Evolutionary conservation across 2,113 vertebrate genomes (phyloP), one percentile per base, ranked within the genome.

Genomic region (Diglossa brunneiventris): DNA sequence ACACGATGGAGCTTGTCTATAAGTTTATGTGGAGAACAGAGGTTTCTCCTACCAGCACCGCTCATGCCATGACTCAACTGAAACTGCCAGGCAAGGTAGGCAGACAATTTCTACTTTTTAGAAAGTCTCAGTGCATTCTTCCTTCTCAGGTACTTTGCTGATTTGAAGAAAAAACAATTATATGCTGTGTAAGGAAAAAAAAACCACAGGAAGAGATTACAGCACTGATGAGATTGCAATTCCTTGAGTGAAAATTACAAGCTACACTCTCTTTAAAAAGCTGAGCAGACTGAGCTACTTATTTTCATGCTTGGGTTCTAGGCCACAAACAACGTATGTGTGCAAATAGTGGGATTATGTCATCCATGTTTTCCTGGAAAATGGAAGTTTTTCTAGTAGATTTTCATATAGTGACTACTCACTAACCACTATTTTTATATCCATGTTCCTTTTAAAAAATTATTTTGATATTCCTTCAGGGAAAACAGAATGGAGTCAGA

Each of bases 111-210:
- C 30, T 39, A 9, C 11, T 58, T 33, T 68, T 58, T 42, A 42
- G 26, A 63, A 81, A 78, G 47, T 30, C 52, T 53, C 16, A 37
- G 6, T 19, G 50, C 5, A 13, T 67, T 70, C 52, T 72, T 27
- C 52, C 22, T 81, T 67, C 61, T 50, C 56, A 89, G 81, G 64
- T 23, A 63, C 46, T 53, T 58, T 3, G 5, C 10, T 16, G 31
- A 33, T 80, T 76, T 42, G 44, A 75, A 16, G 11, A n/a, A 81
- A 73, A 89, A 55, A 37, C 1, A 3, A 70, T 33, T 11, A 56
- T 5, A 56, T 0, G 0, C 11, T 30, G 24, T 0, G 2, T 17
- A 81, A 75, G 11, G 1, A 22, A 49, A 37, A 35, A 68, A 35
- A 68, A 37, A 68, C 37, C 21, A 59, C 18, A 19, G 27, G 50